A percentile compares a stretch with the other conserved stretches of the same genome.
These are phyloP conservation scores for Heliconius nattereri DNA, from an alignment of 1,140 invertebrate species.

Conservation along the genomic window DNA sequence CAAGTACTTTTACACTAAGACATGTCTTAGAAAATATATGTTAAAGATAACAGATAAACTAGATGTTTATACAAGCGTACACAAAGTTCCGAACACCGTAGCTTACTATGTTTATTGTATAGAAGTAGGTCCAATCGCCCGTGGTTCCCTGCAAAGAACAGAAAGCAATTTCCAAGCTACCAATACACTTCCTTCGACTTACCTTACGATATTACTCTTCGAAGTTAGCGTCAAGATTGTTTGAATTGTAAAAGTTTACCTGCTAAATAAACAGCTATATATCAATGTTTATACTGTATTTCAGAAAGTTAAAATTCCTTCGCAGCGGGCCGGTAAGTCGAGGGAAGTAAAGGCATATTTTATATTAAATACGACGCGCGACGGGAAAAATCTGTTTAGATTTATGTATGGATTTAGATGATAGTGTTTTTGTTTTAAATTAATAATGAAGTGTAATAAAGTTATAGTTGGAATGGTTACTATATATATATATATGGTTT, in stretches of 20 bases:
- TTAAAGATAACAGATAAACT: not conserved
- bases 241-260: constrained; percentile 7
- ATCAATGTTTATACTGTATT: constrained; percentile 14
- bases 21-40: not conserved
- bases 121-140: not conserved
- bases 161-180: constrained; percentile 5
- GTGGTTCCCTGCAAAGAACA: not conserved
- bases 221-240: not conserved
- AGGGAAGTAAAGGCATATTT: not conserved
- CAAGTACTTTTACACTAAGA: not conserved
- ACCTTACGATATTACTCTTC: constrained; percentile 14
- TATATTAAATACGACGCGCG: not conserved
- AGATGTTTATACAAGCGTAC: not conserved
- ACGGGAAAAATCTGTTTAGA: not conserved
- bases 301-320: constrained; percentile 8
- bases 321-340: not conserved
- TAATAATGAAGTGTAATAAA: not conserved
- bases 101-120: constrained; percentile 6
- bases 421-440: not conserved
- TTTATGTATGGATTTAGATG: not conserved
- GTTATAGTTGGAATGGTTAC: not conserved
- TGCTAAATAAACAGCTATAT: not conserved
- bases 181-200: not conserved
- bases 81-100: constrained; percentile 1
- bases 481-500: too few species aligned